Evolutionary conservation across 1,140 invertebrate genomes (phyloP).

Genomic region (Drosophila auraria): DNA sequence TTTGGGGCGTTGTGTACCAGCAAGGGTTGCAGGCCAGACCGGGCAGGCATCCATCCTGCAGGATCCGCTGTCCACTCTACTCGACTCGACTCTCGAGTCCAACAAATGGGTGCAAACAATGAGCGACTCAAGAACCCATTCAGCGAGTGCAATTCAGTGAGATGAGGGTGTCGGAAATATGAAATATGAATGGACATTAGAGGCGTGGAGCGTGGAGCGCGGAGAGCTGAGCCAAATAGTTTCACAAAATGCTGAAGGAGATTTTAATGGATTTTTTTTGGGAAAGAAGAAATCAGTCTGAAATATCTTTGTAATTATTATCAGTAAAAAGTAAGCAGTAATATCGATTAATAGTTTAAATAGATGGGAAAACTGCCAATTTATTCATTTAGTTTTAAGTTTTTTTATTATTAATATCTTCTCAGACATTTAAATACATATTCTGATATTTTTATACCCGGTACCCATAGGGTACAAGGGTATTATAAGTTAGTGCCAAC

Average conservation of each 20-base stretch:
- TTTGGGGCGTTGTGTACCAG: conserved; percentile 1
- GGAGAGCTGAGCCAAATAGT: conserved; percentile 24
- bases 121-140: conserved; percentile 24
- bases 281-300: not conserved
- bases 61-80: conserved; percentile 36
- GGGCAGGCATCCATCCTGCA: conserved; percentile 6
- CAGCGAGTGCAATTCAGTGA: conserved; percentile 17
- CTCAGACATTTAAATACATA: too few species aligned
- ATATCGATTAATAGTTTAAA: too few species aligned
- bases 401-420: too few species aligned
- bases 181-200: conserved; percentile 27
- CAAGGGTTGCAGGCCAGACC: conserved; percentile 35
- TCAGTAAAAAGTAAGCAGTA: too few species aligned
- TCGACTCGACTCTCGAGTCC: not conserved
- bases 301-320: too few species aligned
- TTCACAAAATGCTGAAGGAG: conserved; percentile 12
- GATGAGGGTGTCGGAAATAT: conserved; percentile 36
- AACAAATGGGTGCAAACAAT: conserved; percentile 49
- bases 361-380: too few species aligned
- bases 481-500: too few species aligned
- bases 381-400: too few species aligned
- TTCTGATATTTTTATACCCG: too few species aligned
- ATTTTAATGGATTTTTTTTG: conserved; percentile 32
- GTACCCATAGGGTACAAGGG: too few species aligned
- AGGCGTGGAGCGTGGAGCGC: not conserved